These are phyloP conservation scores for Oenanthe oenanthe DNA, from an alignment of 2,113 vertebrate species.

Conservation along the genomic window DNA sequence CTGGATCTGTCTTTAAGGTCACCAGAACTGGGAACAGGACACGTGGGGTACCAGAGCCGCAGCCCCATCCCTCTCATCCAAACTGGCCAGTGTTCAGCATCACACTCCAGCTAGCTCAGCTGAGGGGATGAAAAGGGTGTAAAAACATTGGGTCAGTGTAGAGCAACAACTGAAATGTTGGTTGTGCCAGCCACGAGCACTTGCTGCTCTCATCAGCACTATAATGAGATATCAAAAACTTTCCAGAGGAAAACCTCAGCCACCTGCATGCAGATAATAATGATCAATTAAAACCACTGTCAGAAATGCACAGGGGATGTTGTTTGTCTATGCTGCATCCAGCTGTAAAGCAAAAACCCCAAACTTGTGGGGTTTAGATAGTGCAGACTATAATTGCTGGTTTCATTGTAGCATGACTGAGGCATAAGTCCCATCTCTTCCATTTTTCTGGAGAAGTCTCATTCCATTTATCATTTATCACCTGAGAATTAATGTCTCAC, in stretches of 20 bases:
- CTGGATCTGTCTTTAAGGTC: background rate
- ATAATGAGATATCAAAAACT: background rate
- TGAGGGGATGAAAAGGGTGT: background rate
- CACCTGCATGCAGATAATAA: background rate
- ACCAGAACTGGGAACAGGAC: background rate
- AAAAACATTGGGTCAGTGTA: rapidly evolving
- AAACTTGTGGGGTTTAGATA: background rate
- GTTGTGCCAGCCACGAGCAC: rapidly evolving
- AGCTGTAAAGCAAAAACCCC: background rate
- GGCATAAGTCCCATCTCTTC: background rate
- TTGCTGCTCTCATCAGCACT: background rate
- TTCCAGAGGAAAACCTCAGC: background rate
- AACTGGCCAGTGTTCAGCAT: background rate
- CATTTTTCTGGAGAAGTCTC: background rate
- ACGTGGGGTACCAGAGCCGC: background rate
- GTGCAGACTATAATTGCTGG: background rate
- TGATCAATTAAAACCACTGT: background rate
- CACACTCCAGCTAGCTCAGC: background rate
- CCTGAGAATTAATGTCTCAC: background rate
- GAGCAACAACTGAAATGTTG: background rate
- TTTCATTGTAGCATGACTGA: background rate
- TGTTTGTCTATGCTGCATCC: background rate
- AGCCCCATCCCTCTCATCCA: background rate
- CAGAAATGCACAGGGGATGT: rapidly evolving
- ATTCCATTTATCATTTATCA: background rate